Percentiles rank a stretch among this genome's conserved stretches.
These are phyloP conservation scores for Protobothrops flavoviridis DNA, from an alignment of 2,113 vertebrate species.

Conservation along the genomic window DNA sequence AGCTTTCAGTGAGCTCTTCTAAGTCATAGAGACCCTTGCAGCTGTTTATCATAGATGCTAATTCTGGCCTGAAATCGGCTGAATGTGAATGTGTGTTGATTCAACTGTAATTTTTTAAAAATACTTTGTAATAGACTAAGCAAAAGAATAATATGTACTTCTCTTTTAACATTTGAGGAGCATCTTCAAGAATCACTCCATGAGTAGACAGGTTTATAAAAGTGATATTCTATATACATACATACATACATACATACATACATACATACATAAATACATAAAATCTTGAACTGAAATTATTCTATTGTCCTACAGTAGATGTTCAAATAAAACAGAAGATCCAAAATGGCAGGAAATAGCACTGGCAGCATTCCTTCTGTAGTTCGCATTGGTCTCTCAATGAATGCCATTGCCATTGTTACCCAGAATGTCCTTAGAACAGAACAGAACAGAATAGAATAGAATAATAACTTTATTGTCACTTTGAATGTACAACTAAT, in stretches of 20 bases:
- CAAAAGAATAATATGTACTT: background rate
- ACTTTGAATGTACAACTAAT: no score
- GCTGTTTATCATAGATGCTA: background rate
- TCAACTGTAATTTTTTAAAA: background rate
- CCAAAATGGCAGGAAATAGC: background rate
- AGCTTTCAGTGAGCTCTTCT: background rate
- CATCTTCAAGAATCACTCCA: background rate
- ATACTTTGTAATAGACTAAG: background rate
- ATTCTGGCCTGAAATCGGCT: background rate
- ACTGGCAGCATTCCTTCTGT: background rate
- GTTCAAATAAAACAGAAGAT: background rate
- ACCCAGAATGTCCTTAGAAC: background rate
- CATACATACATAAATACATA: background rate
- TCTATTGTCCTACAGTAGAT: background rate
- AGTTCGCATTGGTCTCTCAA: background rate
- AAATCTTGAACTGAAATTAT: background rate
- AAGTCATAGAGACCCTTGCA: background rate
- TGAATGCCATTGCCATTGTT: background rate
- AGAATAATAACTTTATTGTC: no score
- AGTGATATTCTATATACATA: background rate
- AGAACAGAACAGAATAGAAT: no score
- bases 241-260: background rate
- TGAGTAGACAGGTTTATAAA: background rate
- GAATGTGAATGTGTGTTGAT: background rate
- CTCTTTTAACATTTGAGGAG: background rate